These are phyloP conservation scores for Himalopsyche tibetana DNA, from an alignment of 2,888 invertebrate genomes.

Conservation along the genomic window DNA sequence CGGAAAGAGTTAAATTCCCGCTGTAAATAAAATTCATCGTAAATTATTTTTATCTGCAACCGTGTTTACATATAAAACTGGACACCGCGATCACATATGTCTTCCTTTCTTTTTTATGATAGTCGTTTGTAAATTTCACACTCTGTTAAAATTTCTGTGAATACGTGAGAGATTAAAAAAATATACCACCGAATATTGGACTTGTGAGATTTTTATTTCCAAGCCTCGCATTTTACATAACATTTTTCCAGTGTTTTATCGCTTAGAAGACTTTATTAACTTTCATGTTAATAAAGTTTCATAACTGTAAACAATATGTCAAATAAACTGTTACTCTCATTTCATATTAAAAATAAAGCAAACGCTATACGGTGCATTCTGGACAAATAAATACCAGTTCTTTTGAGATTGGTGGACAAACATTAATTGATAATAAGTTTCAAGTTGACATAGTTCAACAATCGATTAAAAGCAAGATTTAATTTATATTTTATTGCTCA, in stretches of 20 bases:
- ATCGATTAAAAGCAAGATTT: too few species aligned
- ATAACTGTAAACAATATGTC: too few species aligned
- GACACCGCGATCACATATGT: constrained; percentile 19
- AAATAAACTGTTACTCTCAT: too few species aligned
- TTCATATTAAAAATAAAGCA: too few species aligned
- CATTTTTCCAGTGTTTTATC: background rate
- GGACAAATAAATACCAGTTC: too few species aligned
- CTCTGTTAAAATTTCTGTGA: constrained; percentile 22
- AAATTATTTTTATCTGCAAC: constrained; percentile 37
- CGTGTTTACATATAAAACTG: constrained; percentile 21
- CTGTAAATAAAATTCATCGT: background rate
- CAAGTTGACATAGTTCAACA: too few species aligned
- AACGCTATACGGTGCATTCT: too few species aligned
- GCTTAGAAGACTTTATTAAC: too few species aligned
- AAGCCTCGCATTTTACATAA: background rate
- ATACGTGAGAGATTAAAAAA: constrained; percentile 8
- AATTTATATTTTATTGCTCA: too few species aligned
- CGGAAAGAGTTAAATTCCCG: background rate
- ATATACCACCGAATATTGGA: background rate
- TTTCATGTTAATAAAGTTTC: too few species aligned
- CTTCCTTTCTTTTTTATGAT: constrained; percentile 33
- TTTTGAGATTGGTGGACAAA: too few species aligned
- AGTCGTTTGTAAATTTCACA: constrained; percentile 17
- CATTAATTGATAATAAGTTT: too few species aligned
- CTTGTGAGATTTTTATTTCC: background rate